phyloP scores from a whole-genome alignment of 2,888 invertebrate species.

The Hemithea aestivaria region DNA sequence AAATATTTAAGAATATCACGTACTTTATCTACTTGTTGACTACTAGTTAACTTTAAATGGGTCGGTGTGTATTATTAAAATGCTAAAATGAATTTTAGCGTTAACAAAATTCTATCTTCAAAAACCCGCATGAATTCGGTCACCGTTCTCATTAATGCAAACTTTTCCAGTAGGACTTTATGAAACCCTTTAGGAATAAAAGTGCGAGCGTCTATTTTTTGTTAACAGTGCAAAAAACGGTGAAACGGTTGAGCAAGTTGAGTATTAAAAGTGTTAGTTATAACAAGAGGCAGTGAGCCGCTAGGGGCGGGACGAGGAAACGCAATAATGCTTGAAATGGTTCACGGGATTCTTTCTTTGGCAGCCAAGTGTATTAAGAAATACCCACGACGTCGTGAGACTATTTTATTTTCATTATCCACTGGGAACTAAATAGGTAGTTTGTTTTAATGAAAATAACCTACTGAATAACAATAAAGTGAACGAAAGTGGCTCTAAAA shows the following conservation, averaged over 20 bases:
- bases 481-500: constrained; percentile 4
- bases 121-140: no score
- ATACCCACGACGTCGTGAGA: constrained; percentile 38
- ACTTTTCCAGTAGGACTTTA: no score
- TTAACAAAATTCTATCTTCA: no score
- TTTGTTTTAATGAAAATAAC: constrained; percentile 17
- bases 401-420: constrained; percentile 41
- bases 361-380: constrained; percentile 46
- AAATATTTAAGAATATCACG: no score
- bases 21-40: no score
- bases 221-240: constrained; percentile 22
- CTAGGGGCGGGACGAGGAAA: constrained; percentile 29
- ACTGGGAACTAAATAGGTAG: constrained; percentile 18
- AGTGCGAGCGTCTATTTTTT: constrained; percentile 21
- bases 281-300: constrained; percentile 34
- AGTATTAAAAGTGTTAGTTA: constrained; percentile 28
- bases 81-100: no score
- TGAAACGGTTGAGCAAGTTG: constrained; percentile 22
- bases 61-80: no score
- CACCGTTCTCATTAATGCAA: no score
- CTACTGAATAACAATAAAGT: constrained; percentile 11
- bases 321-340: constrained; percentile 38
- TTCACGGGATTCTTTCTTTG: constrained; percentile 43
- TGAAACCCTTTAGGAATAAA: constrained; percentile 11
- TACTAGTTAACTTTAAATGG: no score